These are phyloP conservation scores for Kryphioiulus occultus DNA, from an alignment of 2,888 invertebrate species.

Conservation along the genomic window DNA sequence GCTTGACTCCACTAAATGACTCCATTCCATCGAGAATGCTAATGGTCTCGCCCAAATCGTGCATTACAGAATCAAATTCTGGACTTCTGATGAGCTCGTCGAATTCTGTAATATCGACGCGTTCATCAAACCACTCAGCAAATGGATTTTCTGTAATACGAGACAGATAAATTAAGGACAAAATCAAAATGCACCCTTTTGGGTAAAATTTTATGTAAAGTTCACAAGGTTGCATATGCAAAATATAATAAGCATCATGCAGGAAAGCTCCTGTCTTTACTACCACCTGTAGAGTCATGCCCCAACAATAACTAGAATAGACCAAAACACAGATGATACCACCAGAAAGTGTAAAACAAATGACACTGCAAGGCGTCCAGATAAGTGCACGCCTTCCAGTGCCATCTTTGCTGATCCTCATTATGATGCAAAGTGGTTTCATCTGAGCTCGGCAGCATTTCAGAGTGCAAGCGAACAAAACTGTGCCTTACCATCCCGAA, in stretches of 20 bases:
- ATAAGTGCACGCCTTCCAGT: too few relatives aligned
- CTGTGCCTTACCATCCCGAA: background rate
- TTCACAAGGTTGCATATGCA: too few relatives aligned
- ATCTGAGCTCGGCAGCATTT: background rate
- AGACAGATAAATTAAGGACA: too few relatives aligned
- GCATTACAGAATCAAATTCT: conserved; percentile 38
- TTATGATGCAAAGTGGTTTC: background rate
- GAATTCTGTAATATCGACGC: background rate
- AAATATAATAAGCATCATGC: too few relatives aligned
- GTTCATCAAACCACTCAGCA: background rate
- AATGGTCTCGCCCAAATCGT: background rate
- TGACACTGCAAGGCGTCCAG: too few relatives aligned
- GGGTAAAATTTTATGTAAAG: too few relatives aligned
- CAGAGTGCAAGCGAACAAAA: background rate
- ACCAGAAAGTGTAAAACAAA: too few relatives aligned
- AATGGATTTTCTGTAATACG: background rate
- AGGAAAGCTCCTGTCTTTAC: too few relatives aligned
- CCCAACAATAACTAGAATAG: too few relatives aligned
- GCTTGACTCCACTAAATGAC: background rate
- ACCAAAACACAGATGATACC: too few relatives aligned
- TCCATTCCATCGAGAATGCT: conserved; percentile 1
- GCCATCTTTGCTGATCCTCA: background rate
- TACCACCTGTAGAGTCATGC: too few relatives aligned
- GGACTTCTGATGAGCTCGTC: background rate
- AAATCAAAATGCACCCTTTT: too few relatives aligned